phyloP scores from a whole-genome alignment of 1,140 invertebrate species.

The Euborellia annulipes region DNA sequence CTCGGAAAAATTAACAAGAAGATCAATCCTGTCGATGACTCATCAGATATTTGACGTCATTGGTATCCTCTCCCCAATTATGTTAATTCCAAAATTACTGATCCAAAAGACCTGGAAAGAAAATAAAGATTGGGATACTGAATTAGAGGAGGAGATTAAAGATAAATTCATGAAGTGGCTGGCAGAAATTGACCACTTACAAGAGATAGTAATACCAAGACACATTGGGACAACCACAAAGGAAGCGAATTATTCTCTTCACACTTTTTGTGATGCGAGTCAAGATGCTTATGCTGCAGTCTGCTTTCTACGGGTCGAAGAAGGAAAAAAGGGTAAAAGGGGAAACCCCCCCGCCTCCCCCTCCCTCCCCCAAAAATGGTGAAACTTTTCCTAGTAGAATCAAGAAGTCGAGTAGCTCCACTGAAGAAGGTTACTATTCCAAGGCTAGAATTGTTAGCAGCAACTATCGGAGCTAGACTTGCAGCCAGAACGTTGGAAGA shows the following conservation, averaged over 20 bases:
- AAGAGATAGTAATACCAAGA: conserved; percentile 16
- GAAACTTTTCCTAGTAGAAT: conserved; percentile 18
- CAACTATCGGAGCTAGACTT: conserved; percentile 20
- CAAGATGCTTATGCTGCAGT: conserved; percentile 19
- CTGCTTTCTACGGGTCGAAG: conserved; percentile 16
- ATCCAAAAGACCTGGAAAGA: conserved; percentile 17
- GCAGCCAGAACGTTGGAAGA: conserved; percentile 11
- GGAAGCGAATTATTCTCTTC: conserved; percentile 11
- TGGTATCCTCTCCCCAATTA: conserved; percentile 20
- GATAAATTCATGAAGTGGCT: conserved; percentile 15
- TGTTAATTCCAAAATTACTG: conserved; percentile 17
- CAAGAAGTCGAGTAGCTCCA: conserved; percentile 23
- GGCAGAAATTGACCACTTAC: conserved; percentile 9
- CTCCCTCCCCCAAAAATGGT: no score
- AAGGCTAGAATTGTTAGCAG: conserved; percentile 23
- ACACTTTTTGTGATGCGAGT: conserved; percentile 24
- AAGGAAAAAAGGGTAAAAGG: conserved; percentile 1
- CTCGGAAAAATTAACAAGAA: conserved; percentile 8
- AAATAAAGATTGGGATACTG: conserved; percentile 17
- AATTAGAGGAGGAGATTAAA: conserved; percentile 7
- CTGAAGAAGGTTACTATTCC: conserved; percentile 20
- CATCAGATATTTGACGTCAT: conserved; percentile 23
- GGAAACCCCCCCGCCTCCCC: no score
- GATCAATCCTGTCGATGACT: conserved; percentile 15
- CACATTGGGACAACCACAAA: conserved; percentile 6